A percentile compares a stretch with the other conserved stretches of the same genome.
Evolutionary conservation across 2,888 invertebrate genomes (phyloP).

Genomic region (Ochropacha duplaris): DNA sequence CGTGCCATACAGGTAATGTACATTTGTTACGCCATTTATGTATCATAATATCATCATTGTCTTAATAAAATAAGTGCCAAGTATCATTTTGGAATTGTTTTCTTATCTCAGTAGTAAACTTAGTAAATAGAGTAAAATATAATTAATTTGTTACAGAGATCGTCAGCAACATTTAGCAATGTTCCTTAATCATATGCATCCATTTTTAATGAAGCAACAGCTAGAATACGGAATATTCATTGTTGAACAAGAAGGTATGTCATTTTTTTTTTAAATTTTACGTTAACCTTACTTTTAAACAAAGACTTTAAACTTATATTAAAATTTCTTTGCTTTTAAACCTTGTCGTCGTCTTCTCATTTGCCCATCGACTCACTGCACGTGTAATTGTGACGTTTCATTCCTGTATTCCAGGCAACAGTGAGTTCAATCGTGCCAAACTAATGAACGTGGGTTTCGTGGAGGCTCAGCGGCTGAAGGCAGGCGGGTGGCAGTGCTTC

Average conservation of each 20-base stretch:
- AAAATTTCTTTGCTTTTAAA: no score
- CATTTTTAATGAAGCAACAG: conserved; percentile 95
- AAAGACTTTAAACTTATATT: no score
- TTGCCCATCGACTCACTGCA: not conserved
- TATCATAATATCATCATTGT: no score
- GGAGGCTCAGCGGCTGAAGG: conserved; percentile 89
- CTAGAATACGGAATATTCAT: conserved; percentile 97
- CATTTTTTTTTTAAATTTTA: no score
- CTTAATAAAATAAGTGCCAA: no score
- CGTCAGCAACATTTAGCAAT: conserved; percentile 92
- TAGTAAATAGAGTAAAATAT: not conserved
- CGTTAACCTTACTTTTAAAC: no score
- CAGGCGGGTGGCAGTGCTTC: conserved; percentile 91
- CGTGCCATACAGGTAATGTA: conserved; percentile 89
- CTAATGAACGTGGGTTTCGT: conserved; percentile 98
- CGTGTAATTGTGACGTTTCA: not conserved
- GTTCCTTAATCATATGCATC: conserved; percentile 96
- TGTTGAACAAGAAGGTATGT: conserved; percentile 92
- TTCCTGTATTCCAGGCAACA: conserved; percentile 81
- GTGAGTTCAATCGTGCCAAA: conserved; percentile 95
- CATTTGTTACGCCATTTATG: not conserved
- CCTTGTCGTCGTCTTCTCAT: no score
- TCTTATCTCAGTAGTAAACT: no score
- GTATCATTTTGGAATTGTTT: no score
- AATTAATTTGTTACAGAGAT: conserved; percentile 77